Evolutionary conservation across 2,797 vertebrate genomes (phyloP).

Genomic region (Delichon dasypus): DNA sequence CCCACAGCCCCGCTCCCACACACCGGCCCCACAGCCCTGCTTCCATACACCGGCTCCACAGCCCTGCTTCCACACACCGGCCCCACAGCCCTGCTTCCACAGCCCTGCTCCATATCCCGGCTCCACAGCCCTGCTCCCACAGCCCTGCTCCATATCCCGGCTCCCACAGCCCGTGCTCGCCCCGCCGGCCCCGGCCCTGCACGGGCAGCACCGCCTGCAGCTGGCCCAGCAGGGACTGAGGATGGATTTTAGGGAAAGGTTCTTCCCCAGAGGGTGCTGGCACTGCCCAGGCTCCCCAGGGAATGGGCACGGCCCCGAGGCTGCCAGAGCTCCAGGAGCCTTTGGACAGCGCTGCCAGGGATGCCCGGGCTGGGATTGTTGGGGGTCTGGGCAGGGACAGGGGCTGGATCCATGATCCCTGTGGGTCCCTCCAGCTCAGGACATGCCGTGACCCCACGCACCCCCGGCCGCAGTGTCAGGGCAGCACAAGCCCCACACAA

Average conservation of each 20-base stretch:
- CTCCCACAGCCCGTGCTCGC: not conserved
- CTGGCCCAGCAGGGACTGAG: not conserved
- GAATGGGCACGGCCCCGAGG: no score
- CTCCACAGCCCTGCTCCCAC: not conserved
- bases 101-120: no score
- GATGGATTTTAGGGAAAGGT: not conserved
- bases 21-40: no score
- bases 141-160: no score
- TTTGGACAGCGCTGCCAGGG: not conserved
- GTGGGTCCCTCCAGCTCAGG: rapidly evolving
- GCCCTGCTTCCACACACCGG: no score
- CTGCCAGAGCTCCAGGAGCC: not conserved
- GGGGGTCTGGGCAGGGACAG: not conserved
- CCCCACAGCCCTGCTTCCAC: no score
- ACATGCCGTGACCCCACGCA: no score
- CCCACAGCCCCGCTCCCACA: no score
- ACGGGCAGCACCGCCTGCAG: not conserved
- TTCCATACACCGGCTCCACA: no score
- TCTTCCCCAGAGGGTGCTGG: not conserved
- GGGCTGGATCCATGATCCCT: rapidly evolving
- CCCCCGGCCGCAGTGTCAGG: not conserved
- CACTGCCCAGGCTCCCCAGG: not conserved
- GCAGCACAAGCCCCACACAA: not conserved
- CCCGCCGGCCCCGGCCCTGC: not conserved
- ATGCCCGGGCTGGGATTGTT: rapidly evolving